These are phyloP conservation scores for Oreochromis spilurus DNA, from an alignment of 2,113 vertebrate genomes.

Conservation along the genomic window DNA sequence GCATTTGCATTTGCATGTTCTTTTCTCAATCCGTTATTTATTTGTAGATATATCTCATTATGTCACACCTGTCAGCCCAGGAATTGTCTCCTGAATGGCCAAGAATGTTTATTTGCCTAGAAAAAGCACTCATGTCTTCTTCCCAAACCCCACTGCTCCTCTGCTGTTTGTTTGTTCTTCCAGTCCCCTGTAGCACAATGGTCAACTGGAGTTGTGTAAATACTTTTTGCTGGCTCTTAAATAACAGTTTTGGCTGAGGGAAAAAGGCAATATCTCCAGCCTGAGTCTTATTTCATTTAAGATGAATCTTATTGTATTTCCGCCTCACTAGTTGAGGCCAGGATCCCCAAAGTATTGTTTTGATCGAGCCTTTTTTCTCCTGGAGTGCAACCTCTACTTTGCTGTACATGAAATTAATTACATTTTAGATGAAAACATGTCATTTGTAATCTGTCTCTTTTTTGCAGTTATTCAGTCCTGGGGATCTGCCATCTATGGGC, in stretches of 20 bases:
- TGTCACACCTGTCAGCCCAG: background rate
- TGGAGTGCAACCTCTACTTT: background rate
- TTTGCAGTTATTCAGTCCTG: background rate
- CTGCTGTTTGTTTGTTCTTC: slow-evolving; percentile 42
- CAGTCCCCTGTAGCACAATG: slow-evolving; percentile 11
- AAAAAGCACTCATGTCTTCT: slow-evolving; percentile 2
- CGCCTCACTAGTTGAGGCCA: background rate
- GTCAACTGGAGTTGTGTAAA: slow-evolving; percentile 51
- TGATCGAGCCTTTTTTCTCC: slow-evolving; percentile 2
- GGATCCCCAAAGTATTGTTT: background rate
- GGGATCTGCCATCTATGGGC: background rate
- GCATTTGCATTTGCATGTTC: background rate
- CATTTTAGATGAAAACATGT: background rate
- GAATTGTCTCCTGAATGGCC: background rate
- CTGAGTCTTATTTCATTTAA: slow-evolving; percentile 37
- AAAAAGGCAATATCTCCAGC: background rate
- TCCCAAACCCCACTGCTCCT: background rate
- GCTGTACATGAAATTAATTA: background rate
- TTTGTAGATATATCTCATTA: background rate
- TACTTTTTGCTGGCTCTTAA: slow-evolving; percentile 28
- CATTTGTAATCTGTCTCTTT: background rate
- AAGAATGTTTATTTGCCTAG: slow-evolving; percentile 3
- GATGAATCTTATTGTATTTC: slow-evolving; percentile 40
- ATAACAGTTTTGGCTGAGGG: background rate
- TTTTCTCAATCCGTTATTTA: background rate